Base-by-base conservation (phyloP, 2,888 invertebrate species). In the Notocelia uddmanniana region DNA sequence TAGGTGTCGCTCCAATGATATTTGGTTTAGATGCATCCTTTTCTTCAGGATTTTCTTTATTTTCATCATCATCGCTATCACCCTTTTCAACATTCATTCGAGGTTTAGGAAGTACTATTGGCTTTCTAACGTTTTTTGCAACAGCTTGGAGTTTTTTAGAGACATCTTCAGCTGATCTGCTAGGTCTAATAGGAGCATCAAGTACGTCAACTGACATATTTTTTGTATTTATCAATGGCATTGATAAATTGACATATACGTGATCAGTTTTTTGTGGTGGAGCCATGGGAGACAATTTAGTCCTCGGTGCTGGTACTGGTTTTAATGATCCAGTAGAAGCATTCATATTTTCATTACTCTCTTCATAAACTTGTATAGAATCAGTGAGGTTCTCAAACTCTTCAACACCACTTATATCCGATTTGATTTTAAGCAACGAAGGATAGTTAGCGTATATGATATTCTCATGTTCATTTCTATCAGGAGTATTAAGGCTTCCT, bases 351-450 rank as follows among this genome's bases (percentile, higher is more conserved):
- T 88, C 83, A 26, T 84, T 80, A 62, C 85, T 91, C 75, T 94
- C 94, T 84, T 96, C 96, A 74, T 94, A 95, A 34, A 96, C 94
- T 88, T 96, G 96, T 75, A 96, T 95, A 18, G 95, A 95, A 82
- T 96, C 96, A 55, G 95, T 95, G 69, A 96, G 86, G 82, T 96
- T 95, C 84, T 96, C 95, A 84, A 95, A 96, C 73, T 92, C 82
- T 74, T 92, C 91, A 2, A 91, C 84, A 10, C 91, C 93, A 78
- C 91, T 93, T 68, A 92, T 89, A 76, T 89, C 83, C 5, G 89
- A 85, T 74, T 88, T 89, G 0, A 85, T 80, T 84, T 82, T 87
- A 3, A 86, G 81, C 50, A 89, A 76, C n/a, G 89, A 86, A 0
- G 92, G 90, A 80, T 88, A 94, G 73, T 94, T 94, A 13, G 89